Conservation (phyloP, 2,113 vertebrate species). For the Heterocephalus glaber region DNA sequence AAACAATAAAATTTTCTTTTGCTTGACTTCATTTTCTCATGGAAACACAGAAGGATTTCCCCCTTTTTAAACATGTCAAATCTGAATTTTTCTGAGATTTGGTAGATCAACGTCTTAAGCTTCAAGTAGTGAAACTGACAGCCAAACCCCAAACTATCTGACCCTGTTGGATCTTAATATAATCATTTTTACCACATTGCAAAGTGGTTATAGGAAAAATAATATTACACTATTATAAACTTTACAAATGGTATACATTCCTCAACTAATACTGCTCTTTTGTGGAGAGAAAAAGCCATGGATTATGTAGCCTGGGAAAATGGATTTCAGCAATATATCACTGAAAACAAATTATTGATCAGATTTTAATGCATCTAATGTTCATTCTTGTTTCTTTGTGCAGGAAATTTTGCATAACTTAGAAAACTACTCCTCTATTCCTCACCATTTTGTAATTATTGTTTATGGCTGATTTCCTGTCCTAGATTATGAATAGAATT, state of each 20-base stretch:
- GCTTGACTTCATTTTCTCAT: not conserved
- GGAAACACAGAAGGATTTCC: not conserved
- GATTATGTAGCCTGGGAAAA: conserved; percentile 34
- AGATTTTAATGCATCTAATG: conserved; percentile 56
- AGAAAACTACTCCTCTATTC: conserved; percentile 15
- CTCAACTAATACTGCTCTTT: not conserved
- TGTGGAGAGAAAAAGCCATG: not conserved
- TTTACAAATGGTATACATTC: not conserved
- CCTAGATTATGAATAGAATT: not conserved
- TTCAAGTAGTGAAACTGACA: not conserved
- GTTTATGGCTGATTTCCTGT: not conserved
- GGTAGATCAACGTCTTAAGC: not conserved
- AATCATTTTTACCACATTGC: conserved; percentile 11
- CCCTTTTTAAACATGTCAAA: not conserved
- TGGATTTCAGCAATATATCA: conserved; percentile 52
- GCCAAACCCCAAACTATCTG: not conserved
- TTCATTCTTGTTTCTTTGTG: not conserved
- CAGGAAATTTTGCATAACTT: conserved; percentile 43
- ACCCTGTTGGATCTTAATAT: not conserved
- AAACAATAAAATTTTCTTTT: not conserved
- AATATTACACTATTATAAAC: not conserved
- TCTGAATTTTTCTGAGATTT: not conserved
- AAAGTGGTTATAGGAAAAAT: not conserved
- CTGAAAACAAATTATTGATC: conserved; percentile 68
- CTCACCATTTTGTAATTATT: not conserved